Conservation (phyloP, 2,888 invertebrate genomes). For the Hecatera dysodea region DNA sequence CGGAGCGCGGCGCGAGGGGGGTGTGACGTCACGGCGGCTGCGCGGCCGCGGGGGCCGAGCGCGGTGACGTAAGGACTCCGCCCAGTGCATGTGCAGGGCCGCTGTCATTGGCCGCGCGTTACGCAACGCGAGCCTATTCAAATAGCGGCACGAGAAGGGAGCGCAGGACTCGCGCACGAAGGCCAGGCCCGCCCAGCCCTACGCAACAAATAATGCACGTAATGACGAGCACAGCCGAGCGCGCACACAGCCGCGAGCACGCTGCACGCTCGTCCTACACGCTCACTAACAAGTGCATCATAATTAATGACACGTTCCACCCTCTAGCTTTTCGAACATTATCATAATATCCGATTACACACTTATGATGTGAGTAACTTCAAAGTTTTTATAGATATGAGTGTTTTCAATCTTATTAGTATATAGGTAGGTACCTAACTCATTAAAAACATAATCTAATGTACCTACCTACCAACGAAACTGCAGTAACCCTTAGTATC, state of each 20-base stretch:
- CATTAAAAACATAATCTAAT: too few relatives aligned
- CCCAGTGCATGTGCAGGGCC: constrained; percentile 89
- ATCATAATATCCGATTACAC: constrained; percentile 60
- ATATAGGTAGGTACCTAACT: too few relatives aligned
- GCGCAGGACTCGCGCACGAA: constrained; percentile 84
- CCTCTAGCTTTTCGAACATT: constrained; percentile 62
- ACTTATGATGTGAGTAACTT: constrained; percentile 42
- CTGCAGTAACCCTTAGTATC: too few relatives aligned
- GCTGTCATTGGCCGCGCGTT: constrained; percentile 90
- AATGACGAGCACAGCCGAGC: constrained; percentile 76
- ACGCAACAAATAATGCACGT: constrained; percentile 86
- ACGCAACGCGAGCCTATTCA: constrained; percentile 88
- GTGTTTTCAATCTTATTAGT: background rate
- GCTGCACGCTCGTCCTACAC: constrained; percentile 36
- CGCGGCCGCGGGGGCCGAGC: constrained; percentile 86
- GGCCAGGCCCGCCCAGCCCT: constrained; percentile 86
- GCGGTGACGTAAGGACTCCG: constrained; percentile 90
- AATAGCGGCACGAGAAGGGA: constrained; percentile 86
- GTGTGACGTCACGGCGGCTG: constrained; percentile 90
- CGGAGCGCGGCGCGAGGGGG: constrained; percentile 74
- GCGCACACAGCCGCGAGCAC: constrained; percentile 63
- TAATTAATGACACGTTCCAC: constrained; percentile 81
- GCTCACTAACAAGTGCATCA: constrained; percentile 80
- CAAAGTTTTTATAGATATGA: constrained; percentile 1
- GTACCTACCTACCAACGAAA: too few relatives aligned